Conservation (phyloP, 2,797 vertebrate species). For the Huso huso region DNA sequence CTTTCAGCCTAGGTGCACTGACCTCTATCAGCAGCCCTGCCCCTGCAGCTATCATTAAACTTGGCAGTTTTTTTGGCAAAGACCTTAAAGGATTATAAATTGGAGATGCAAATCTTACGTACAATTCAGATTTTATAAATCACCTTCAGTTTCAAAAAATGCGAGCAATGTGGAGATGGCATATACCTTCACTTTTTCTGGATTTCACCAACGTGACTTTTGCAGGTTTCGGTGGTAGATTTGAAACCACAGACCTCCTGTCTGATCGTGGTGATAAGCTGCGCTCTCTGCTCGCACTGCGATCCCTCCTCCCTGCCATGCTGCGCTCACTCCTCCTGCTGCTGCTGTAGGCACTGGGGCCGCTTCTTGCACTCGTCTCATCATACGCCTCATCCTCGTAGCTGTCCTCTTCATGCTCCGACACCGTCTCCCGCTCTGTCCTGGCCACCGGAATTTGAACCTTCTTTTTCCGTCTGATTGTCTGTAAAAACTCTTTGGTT, state of each 20-base stretch:
- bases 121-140: background rate
- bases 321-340: constrained; percentile 68
- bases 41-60: constrained; percentile 1
- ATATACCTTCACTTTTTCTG: constrained; percentile 92
- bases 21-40: background rate
- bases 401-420: constrained; percentile 91
- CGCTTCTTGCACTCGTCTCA: constrained; percentile 64
- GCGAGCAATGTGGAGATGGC: no score
- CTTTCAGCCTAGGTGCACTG: background rate
- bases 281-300: constrained; percentile 84
- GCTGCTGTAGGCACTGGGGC: constrained; percentile 47
- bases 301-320: constrained; percentile 71
- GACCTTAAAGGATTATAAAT: background rate
- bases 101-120: background rate
- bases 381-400: constrained; percentile 91
- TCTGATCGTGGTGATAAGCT: constrained; percentile 89
- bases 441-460: constrained; percentile 83
- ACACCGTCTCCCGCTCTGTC: constrained; percentile 82
- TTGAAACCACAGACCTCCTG: constrained; percentile 75
- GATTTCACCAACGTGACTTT: constrained; percentile 96
- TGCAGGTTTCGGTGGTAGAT: constrained; percentile 83
- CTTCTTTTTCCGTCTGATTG: constrained; percentile 93
- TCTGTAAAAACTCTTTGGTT: constrained; percentile 50
- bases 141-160: background rate
- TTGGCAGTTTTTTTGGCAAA: background rate